Evolutionary conservation across 2,888 invertebrate genomes (phyloP).

Genomic region (Petrophora chlorosata): DNA sequence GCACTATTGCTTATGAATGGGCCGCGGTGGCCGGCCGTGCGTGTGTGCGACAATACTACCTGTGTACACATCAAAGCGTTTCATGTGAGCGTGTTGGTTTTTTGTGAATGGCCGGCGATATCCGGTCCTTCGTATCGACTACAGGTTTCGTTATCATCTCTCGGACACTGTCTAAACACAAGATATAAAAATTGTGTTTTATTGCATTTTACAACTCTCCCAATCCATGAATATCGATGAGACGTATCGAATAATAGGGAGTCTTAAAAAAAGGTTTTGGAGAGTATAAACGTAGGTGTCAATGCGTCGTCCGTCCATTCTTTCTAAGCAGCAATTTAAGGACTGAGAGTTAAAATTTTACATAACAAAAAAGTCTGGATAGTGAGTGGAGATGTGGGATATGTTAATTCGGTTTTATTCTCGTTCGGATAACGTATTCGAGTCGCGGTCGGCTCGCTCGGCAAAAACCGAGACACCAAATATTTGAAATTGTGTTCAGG

Average conservation of each 20-base stretch:
- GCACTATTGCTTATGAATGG: slow-evolving; percentile 78
- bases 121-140: slow-evolving; percentile 77
- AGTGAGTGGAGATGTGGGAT: slow-evolving; percentile 62
- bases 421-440: slow-evolving; percentile 65
- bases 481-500: slow-evolving; percentile 69
- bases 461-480: slow-evolving; percentile 70
- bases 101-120: slow-evolving; percentile 82
- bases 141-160: slow-evolving; percentile 82
- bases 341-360: slow-evolving; percentile 64
- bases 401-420: slow-evolving; percentile 72
- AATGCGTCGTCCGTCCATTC: slow-evolving; percentile 57
- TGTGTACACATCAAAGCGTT: slow-evolving; percentile 39
- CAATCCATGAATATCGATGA: slow-evolving; percentile 74
- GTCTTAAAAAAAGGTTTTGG: slow-evolving; percentile 53
- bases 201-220: slow-evolving; percentile 75
- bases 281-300: slow-evolving; percentile 72
- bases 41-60: slow-evolving; percentile 56
- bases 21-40: slow-evolving; percentile 55
- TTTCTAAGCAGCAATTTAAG: slow-evolving; percentile 65
- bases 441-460: slow-evolving; percentile 52
- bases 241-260: slow-evolving; percentile 67
- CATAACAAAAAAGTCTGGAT: slow-evolving; percentile 65
- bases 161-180: slow-evolving; percentile 79
- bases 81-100: slow-evolving; percentile 64
- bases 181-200: slow-evolving; percentile 82